These are phyloP conservation scores for Rhogogaster chlorosoma DNA, from an alignment of 2,888 invertebrate species.

Conservation along the genomic window DNA sequence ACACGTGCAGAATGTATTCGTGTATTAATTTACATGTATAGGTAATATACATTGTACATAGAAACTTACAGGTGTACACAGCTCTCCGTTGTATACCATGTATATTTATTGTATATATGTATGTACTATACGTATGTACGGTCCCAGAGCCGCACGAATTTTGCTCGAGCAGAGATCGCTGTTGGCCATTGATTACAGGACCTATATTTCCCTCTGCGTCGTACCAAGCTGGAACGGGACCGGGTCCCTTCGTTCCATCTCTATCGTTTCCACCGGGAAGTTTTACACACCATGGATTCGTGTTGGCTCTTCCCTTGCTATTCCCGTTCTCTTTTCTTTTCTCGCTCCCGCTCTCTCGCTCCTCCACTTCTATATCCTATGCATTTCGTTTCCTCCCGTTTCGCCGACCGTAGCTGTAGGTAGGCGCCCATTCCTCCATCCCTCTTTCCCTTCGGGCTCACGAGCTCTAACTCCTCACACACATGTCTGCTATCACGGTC, in stretches of 20 bases:
- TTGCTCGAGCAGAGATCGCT: slow-evolving; percentile 61
- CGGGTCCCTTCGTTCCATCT: slow-evolving; percentile 42
- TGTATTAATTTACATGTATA: background rate
- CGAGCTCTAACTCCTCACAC: slow-evolving; percentile 45
- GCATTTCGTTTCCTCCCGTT: slow-evolving; percentile 67
- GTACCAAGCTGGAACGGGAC: slow-evolving; percentile 39
- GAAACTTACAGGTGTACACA: background rate
- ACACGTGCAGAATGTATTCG: background rate
- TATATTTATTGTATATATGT: slow-evolving; percentile 4
- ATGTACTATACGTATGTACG: background rate
- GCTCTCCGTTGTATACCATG: background rate
- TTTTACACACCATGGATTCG: slow-evolving; percentile 69
- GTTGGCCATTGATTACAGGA: slow-evolving; percentile 69
- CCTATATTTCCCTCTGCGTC: slow-evolving; percentile 52
- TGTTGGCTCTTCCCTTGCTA: slow-evolving; percentile 64
- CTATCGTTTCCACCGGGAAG: slow-evolving; percentile 56
- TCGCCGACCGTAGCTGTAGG: slow-evolving; percentile 35
- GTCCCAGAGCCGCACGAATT: slow-evolving; percentile 13
- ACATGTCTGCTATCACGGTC: slow-evolving; percentile 54
- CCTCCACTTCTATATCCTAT: slow-evolving; percentile 65
- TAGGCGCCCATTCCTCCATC: slow-evolving; percentile 17
- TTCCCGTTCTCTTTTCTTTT: slow-evolving; percentile 37
- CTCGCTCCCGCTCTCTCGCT: slow-evolving; percentile 48
- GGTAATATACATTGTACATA: background rate
- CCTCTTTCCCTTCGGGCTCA: background rate